Evolutionary conservation across 1,140 invertebrate species (phyloP), one percentile per base, ranked within the genome.

Genomic region (Stratiolaelaps scimitus): DNA sequence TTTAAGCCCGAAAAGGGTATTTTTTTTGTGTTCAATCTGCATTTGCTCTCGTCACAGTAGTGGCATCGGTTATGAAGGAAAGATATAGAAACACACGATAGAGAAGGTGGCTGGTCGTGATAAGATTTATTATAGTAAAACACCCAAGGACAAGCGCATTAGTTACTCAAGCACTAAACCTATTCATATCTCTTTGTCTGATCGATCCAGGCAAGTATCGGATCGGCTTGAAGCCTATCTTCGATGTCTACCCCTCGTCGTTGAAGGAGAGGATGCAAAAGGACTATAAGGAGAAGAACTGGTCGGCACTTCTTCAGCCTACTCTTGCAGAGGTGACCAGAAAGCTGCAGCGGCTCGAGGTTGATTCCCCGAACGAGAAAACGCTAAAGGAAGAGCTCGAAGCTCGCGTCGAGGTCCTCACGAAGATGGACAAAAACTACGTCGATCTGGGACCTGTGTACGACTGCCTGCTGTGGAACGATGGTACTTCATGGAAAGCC

Each of bases 381-480:
- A 76, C 89, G 7, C 75, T 82, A 29, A 91, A 91, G 74, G 93
- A 98, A 75, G 89, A 98, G 73, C 74, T 92, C 1, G 90, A 94
- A 72, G 82, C 84, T 19, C 83, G 84, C 73, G 76, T 95, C 40
- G 93, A 98, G 70, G 79, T 89, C 64, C 77, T 97, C 26, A 86
- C 81, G 68, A 73, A 69, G 43, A 66, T 86, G 56, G 93, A 98
- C 70, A 96, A 95, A 75, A 91, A 92, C 73, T 89, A 85, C 74
- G 79, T 75, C 67, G 90, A 96, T 76, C 73, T 84, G 65, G 89
- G 92, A 26, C 90, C 91, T 23, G 83, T 88, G 13, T 93, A 87
- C 76, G 94, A 98, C 76, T 92, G 90, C 80, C 80, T 98, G 65
- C 81, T 97, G 13, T 97, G 90, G 75, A 81, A 94, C 75, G 85